These are phyloP conservation scores for Nemotelus nigrinus DNA, from an alignment of 2,888 invertebrate species.

Conservation along the genomic window DNA sequence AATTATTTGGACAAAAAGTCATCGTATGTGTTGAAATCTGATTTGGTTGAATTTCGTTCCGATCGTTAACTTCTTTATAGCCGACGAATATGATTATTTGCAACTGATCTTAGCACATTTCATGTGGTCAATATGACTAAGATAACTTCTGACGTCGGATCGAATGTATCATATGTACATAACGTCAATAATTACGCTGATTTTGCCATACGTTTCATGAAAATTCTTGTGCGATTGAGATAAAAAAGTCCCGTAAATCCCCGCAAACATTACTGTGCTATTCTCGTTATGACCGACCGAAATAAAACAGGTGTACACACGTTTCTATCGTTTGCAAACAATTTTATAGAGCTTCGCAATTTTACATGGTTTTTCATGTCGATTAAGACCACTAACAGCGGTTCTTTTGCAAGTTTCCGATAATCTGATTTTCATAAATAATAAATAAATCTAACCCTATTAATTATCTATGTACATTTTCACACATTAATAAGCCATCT, in stretches of 20 bases:
- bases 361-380: too few species aligned
- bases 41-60: not conserved
- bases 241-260: conserved; percentile 9
- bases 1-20: not conserved
- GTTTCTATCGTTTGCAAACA: too few species aligned
- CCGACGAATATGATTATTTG: not conserved
- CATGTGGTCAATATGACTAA: not conserved
- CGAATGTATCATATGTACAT: not conserved
- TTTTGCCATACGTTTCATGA: conserved; percentile 1
- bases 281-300: not conserved
- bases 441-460: too few species aligned
- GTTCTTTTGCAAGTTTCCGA: too few species aligned
- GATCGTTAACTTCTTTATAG: not conserved
- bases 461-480: too few species aligned
- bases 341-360: too few species aligned
- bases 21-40: not conserved
- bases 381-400: too few species aligned
- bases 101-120: not conserved
- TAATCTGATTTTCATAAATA: too few species aligned
- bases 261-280: not conserved
- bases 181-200: not conserved
- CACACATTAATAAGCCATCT: too few species aligned
- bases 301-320: too few species aligned
- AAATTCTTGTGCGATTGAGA: not conserved
- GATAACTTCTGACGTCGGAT: not conserved